Percentiles rank a stretch among this genome's conserved stretches.
Conservation (phyloP, 2,888 invertebrate species). For the Polydrusus pterygomalis region DNA sequence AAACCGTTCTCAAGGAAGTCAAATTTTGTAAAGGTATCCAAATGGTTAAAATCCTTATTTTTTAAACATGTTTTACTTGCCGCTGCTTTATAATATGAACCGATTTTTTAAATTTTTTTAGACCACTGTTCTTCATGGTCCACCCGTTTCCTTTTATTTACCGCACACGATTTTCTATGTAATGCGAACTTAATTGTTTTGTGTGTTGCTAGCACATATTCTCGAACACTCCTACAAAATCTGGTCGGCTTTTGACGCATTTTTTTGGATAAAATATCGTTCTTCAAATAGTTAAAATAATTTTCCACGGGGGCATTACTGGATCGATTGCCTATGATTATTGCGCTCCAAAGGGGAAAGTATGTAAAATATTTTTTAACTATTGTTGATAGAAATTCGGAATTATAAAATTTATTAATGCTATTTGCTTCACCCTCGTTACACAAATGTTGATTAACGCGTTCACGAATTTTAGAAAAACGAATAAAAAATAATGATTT, state of each 20-base stretch:
- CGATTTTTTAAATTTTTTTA: not conserved
- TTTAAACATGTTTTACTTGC: not conserved
- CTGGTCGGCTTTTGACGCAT: too few species aligned
- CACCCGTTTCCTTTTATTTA: conserved; percentile 1
- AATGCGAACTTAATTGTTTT: not conserved
- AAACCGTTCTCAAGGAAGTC: not conserved
- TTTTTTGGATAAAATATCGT: too few species aligned
- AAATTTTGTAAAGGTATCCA: too few species aligned
- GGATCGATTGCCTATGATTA: too few species aligned
- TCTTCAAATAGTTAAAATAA: too few species aligned
- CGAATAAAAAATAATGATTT: not conserved
- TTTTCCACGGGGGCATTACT: too few species aligned
- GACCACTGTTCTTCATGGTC: too few species aligned
- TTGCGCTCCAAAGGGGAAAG: too few species aligned
- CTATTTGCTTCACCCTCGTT: not conserved
- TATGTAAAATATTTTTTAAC: not conserved
- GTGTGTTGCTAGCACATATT: not conserved
- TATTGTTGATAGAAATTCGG: not conserved
- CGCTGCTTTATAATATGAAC: not conserved
- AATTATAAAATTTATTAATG: conserved; percentile 1
- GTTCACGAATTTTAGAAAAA: not conserved
- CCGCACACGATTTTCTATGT: not conserved
- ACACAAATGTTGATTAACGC: not conserved
- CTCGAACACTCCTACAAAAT: too few species aligned
- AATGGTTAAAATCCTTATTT: not conserved